A percentile compares a stretch with the other conserved stretches of the same genome.
These are phyloP conservation scores for Glomeris maerens DNA, from an alignment of 1,140 invertebrate species.

Conservation along the genomic window DNA sequence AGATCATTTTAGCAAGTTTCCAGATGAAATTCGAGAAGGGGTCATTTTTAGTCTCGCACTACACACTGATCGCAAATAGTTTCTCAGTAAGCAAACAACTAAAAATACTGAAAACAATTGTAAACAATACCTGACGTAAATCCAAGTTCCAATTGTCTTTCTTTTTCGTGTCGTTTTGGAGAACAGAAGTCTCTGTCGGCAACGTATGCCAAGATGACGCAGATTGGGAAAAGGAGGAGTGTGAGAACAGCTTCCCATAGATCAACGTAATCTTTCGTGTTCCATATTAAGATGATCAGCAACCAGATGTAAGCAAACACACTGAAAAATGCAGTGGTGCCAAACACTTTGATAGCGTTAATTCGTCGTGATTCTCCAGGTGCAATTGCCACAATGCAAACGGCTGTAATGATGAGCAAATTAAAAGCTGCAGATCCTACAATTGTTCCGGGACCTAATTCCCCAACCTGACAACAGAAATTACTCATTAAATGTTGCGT, in stretches of 20 bases:
- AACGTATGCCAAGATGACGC: slow-evolving; percentile 37
- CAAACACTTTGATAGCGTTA: slow-evolving; percentile 32
- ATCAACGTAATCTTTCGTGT: slow-evolving; percentile 38
- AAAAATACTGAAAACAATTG: slow-evolving; percentile 23
- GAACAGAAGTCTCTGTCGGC: slow-evolving; percentile 37
- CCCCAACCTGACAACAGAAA: slow-evolving; percentile 23
- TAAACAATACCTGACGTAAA: slow-evolving; percentile 7
- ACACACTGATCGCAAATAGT: no score
- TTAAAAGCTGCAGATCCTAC: slow-evolving; percentile 54
- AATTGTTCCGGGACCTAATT: slow-evolving; percentile 47
- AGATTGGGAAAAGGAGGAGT: slow-evolving; percentile 42
- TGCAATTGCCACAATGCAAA: slow-evolving; percentile 42
- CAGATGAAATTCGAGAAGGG: no score
- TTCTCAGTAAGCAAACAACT: background rate
- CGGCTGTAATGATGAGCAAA: slow-evolving; percentile 41
- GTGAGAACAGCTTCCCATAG: slow-evolving; percentile 48
- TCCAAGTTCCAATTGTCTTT: slow-evolving; percentile 10
- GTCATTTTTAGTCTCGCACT: no score
- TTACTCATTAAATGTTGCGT: background rate
- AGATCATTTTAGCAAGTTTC: no score
- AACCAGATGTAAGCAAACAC: slow-evolving; percentile 52
- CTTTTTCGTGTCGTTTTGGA: background rate
- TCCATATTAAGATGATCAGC: slow-evolving; percentile 37
- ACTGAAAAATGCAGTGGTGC: slow-evolving; percentile 29
- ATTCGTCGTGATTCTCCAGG: slow-evolving; percentile 36